These are phyloP conservation scores for Oceanodroma tethys DNA, from an alignment of 2,113 vertebrate genomes.

Conservation along the genomic window DNA sequence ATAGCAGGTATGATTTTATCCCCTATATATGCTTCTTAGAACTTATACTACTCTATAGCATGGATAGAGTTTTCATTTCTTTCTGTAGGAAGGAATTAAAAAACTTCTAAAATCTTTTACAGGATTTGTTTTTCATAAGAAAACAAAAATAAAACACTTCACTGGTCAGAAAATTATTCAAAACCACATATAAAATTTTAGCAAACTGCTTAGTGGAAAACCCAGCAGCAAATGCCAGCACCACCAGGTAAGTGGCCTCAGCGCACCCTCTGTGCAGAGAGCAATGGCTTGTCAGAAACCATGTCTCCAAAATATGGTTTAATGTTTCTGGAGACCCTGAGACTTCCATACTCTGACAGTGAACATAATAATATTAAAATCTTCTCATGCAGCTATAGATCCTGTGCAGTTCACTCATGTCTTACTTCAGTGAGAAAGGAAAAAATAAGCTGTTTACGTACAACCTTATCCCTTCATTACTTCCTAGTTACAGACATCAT, in stretches of 20 bases:
- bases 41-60: background rate
- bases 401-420: background rate
- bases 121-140: background rate
- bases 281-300: background rate
- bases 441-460: background rate
- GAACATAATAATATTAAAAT: background rate
- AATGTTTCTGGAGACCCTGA: background rate
- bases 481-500: background rate
- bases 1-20: background rate
- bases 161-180: background rate
- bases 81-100: background rate
- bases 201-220: background rate
- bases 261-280: background rate
- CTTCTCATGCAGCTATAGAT: background rate
- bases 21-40: background rate
- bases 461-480: background rate
- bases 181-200: background rate
- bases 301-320: background rate
- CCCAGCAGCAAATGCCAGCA: background rate
- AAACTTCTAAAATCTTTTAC: background rate
- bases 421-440: background rate
- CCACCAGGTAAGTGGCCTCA: background rate
- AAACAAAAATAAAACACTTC: background rate
- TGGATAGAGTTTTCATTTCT: background rate
- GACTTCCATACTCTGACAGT: background rate